Percentiles rank a stretch among this genome's conserved stretches.
phyloP scores from a whole-genome alignment of 2,888 invertebrate species.

The Xylophagus ater region DNA sequence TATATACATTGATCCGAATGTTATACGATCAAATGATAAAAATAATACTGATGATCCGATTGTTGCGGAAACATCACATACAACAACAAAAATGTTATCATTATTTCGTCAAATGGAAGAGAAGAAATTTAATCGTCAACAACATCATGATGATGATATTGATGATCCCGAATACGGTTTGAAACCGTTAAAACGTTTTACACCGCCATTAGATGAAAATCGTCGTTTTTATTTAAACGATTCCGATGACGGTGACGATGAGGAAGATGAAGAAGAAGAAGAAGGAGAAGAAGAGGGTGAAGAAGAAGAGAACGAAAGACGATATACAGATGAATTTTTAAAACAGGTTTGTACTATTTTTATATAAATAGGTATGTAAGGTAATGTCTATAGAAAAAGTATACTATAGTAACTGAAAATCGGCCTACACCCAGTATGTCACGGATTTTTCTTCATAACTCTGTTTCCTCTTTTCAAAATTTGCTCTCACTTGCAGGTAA shows the following conservation, averaged over 20 bases:
- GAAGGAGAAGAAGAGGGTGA: constrained; percentile 37
- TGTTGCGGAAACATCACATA: constrained; percentile 47
- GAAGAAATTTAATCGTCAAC: constrained; percentile 45
- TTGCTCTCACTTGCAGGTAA: too few relatives aligned
- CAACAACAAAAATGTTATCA: constrained; percentile 75
- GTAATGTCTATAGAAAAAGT: too few relatives aligned
- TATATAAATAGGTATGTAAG: too few relatives aligned
- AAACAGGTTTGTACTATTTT: constrained; percentile 41
- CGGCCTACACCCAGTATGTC: too few relatives aligned
- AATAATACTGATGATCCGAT: constrained; percentile 43
- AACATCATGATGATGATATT: constrained; percentile 7
- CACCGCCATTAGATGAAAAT: constrained; percentile 69
- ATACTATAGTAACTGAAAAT: too few relatives aligned
- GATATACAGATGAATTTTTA: constrained; percentile 53
- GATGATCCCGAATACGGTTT: too few relatives aligned
- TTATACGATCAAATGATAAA: constrained; percentile 54
- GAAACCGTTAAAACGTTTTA: constrained; percentile 79
- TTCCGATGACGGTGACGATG: constrained; percentile 38
- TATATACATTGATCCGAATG: constrained; percentile 58
- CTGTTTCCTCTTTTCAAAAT: too few relatives aligned
- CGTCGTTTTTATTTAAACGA: constrained; percentile 33
- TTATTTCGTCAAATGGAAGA: constrained; percentile 86
- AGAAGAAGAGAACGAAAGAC: constrained; percentile 38
- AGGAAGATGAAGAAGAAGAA: constrained; percentile 38
- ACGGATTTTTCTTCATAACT: too few relatives aligned